Evolutionary conservation across 92 coral and sea anemone species (phyloP), one percentile per base, ranked within the genome.

Genomic region (Bergia puertoricense): DNA sequence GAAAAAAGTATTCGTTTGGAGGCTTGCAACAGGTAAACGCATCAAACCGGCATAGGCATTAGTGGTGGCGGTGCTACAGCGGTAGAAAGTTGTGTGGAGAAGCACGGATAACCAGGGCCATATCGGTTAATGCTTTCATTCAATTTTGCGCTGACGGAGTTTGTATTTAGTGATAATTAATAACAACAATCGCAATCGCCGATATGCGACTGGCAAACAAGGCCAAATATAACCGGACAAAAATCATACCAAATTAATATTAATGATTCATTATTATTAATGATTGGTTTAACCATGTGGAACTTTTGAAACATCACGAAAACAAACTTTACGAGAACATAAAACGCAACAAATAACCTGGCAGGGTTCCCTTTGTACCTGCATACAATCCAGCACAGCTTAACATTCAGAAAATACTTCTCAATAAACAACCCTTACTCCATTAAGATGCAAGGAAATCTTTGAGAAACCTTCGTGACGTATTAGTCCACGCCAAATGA

Each of bases 21-120:
- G 91, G 57, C 54, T 86, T 41, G 88, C 30, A 30, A 30, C 30
- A 30, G 30, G 30, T 90, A 68, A 66, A 86, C 48, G 75, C 86
- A 20, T 76, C 59, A 76, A 81, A 86, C 74, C 88, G 57, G 7
- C 57, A 51, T 51, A 51, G 57, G 30, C 30, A 30, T 30, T 30
- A 14, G 15, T 51, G 15, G 57, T 1, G 15, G 15, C 11, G 16
- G 15, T 11, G 57, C 16, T 14, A 2, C 57, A 0, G 57, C 7
- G 57, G 51, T 7, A 10, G 51, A 46, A 46, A 10, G 51, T 46
- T 5, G 51, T 46, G 51, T 6, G 51, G 8, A 46, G 51, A 46
- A 46, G 7, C 30, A 69, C 41, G 75, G 75, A 69, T 69, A 0
- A 69, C 11, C 75, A 69, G 41, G 75, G 75, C 75, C 41, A 69